These are phyloP conservation scores for Lasioglossum zephyrum DNA, from an alignment of 2,888 invertebrate genomes.

Conservation along the genomic window DNA sequence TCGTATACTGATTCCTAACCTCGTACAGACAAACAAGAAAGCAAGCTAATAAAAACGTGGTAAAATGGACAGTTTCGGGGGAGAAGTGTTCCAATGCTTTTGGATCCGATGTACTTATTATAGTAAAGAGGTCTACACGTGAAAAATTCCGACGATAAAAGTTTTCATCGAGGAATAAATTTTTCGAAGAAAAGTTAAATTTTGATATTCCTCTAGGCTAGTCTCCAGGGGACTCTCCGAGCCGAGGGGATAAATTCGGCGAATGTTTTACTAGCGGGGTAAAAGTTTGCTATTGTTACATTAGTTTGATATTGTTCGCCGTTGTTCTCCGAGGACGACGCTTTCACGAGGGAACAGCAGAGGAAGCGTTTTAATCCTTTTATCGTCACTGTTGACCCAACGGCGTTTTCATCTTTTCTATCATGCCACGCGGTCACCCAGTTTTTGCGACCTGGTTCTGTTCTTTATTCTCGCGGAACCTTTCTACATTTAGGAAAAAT, in stretches of 20 bases:
- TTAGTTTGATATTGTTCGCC: slow-evolving; percentile 5
- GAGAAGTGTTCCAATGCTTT: neutral
- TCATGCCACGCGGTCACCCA: slow-evolving; percentile 4
- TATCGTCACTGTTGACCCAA: slow-evolving; percentile 8
- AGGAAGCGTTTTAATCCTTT: slow-evolving; percentile 15
- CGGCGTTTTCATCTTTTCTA: slow-evolving; percentile 7
- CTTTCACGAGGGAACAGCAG: neutral
- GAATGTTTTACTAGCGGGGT: neutral
- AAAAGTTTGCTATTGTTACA: slow-evolving; percentile 9
- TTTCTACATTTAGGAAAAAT: slow-evolving; percentile 7
- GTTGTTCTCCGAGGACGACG: neutral
- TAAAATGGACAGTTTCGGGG: neutral
- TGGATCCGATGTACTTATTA: neutral
- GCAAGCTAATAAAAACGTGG: too few relatives aligned
- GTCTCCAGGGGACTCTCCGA: neutral
- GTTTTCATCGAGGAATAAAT: neutral
- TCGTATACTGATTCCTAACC: too few relatives aligned
- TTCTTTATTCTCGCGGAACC: slow-evolving; percentile 1
- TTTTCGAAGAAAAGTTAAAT: neutral
- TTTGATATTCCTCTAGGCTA: neutral
- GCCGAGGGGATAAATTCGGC: neutral
- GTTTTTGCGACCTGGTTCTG: slow-evolving; percentile 2
- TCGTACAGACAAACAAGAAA: too few relatives aligned
- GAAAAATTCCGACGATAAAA: neutral
- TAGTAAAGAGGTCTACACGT: neutral